A percentile compares a stretch with the other conserved stretches of the same genome.
phyloP scores from a whole-genome alignment of 2,888 invertebrate species.

The Gibbula magus region DNA sequence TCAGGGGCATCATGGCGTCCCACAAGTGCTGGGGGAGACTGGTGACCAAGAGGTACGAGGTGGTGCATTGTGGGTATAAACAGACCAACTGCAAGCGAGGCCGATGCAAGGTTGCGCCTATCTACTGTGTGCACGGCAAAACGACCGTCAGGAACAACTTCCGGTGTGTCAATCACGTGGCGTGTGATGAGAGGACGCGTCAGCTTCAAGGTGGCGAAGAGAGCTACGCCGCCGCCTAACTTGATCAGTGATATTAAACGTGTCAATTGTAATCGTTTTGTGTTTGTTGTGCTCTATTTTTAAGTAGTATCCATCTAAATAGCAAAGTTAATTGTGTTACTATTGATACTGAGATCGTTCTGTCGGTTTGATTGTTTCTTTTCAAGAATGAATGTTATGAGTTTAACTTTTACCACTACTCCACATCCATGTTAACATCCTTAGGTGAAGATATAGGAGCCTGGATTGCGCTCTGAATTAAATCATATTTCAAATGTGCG shows the following conservation, averaged over 20 bases:
- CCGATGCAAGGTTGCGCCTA: not conserved
- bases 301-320: too few species aligned
- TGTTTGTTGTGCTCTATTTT: not conserved
- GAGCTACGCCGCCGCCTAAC: too few species aligned
- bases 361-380: too few species aligned
- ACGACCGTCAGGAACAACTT: slow-evolving; percentile 18
- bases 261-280: not conserved
- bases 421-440: too few species aligned
- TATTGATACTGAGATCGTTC: too few species aligned
- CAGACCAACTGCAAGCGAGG: not conserved
- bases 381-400: too few species aligned
- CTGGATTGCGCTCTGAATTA: too few species aligned
- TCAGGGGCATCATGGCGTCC: slow-evolving; percentile 7
- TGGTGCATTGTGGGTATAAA: slow-evolving; percentile 11
- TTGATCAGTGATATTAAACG: not conserved
- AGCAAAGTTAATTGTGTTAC: too few species aligned
- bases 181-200: slow-evolving; percentile 17
- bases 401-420: too few species aligned
- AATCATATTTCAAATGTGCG: too few species aligned
- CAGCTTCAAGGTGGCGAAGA: not conserved
- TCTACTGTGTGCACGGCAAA: not conserved
- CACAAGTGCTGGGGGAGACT: slow-evolving; percentile 18
- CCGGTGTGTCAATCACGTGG: not conserved
- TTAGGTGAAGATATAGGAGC: too few species aligned
- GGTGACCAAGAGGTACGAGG: not conserved